Conservation (phyloP, 2,113 vertebrate species). For the Crotophaga sulcirostris region DNA sequence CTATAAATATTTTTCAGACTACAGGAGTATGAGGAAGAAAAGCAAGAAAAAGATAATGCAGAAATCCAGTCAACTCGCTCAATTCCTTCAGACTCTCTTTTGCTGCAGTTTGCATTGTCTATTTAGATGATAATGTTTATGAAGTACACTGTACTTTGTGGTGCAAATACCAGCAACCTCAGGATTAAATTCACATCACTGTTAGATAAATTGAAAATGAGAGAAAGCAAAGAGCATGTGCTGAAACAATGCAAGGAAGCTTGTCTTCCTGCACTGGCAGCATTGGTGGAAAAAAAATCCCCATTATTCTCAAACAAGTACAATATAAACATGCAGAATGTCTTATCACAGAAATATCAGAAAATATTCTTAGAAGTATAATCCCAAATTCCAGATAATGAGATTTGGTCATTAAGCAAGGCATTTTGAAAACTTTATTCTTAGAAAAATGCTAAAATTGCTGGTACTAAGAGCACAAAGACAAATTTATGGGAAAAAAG, state of each 20-base stretch:
- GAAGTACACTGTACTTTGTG: not conserved
- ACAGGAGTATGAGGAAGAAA: not conserved
- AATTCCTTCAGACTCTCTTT: not conserved
- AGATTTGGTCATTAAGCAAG: not conserved
- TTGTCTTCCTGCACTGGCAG: not conserved
- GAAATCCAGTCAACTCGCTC: not conserved
- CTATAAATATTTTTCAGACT: not conserved
- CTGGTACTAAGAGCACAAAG: not conserved
- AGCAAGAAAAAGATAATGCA: not conserved
- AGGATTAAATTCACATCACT: not conserved
- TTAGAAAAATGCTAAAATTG: not conserved
- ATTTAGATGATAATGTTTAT: not conserved
- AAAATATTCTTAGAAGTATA: not conserved
- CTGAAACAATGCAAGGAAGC: not conserved
- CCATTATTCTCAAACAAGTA: not conserved
- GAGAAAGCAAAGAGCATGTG: not conserved
- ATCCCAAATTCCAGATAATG: not conserved
- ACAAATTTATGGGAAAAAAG: not conserved
- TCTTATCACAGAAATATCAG: not conserved
- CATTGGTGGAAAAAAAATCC: not conserved
- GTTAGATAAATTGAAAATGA: not conserved
- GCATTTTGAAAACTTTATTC: not conserved
- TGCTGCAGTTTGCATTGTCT: not conserved
- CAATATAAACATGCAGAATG: not conserved
- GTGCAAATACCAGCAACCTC: not conserved